Evolutionary conservation across 2,888 invertebrate species (phyloP), one percentile per base, ranked within the genome.

Genomic region (Colletes collaris): DNA sequence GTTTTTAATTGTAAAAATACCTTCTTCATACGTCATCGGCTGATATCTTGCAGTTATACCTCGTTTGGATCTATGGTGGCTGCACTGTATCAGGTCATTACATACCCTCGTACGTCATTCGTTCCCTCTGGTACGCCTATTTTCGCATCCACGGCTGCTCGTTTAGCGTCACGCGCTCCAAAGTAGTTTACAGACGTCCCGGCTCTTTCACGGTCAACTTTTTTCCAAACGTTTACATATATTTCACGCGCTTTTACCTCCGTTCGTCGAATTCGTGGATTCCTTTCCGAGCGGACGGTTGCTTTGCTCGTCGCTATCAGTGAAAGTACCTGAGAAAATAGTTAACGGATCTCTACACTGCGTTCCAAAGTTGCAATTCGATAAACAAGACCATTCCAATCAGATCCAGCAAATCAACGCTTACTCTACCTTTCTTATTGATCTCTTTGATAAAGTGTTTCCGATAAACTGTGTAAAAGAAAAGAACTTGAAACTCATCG

Each of bases 301-400:
- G 44, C 52, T 56, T 60, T 8, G 65, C 65, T 65, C 52, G 19
- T 59, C 56, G 40, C 19, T 74, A 76, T 82, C 75, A 73, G 82
- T 84, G 84, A 84, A 84, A 84, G 84, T 84, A 84, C 81, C 81
- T 46, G 70, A 73, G 84, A 81, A 84, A 78, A 81, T 78, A 64
- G 70, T 70, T 69, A 60, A 73, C 64, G 69, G 67, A 64, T 55
- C 64, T 53, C 69, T 58, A 52, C 53, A 71, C 8, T 10, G 8
- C 44, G 66, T 60, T 80, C 58, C n/a, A 67, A n/a, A 13, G 4
- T 4, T 40, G 40, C 40, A 7, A 40, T 6, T 40, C 4, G 40
- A 40, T 6, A 40, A 6, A 40, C 3, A 40, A 40, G 0, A 40
- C 4, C 40, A 40, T 27, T 2, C 27, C 27, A 27, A 2, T 27